These are phyloP conservation scores for Philotrypesis tridentata DNA, from an alignment of 1,140 invertebrate species.

Conservation along the genomic window DNA sequence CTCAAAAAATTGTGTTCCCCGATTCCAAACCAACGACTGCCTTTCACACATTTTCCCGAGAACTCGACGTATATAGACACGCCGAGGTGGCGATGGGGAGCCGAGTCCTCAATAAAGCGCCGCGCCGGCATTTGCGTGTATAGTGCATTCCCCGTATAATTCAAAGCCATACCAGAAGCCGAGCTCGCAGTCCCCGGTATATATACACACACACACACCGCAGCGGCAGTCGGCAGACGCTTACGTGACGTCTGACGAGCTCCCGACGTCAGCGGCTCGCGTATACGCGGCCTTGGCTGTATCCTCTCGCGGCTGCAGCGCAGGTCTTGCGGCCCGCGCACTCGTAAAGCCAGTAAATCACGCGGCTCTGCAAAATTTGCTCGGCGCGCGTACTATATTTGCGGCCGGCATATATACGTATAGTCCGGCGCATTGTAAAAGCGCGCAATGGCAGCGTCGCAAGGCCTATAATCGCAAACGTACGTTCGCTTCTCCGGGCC, in stretches of 20 bases:
- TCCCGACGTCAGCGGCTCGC: no score
- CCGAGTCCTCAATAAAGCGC: constrained; percentile 38
- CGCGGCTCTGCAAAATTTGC: constrained; percentile 44
- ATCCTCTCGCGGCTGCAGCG: constrained; percentile 32
- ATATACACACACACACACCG: no score
- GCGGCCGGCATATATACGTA: neutral
- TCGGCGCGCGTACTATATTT: neutral
- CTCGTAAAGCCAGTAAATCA: constrained; percentile 48
- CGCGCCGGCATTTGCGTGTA: constrained; percentile 58
- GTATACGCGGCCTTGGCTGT: neutral
- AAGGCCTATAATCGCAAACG: no score
- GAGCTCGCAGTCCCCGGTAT: no score
- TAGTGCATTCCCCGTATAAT: constrained; percentile 63
- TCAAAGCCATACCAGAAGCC: no score
- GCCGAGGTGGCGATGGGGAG: no score
- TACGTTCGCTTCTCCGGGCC: neutral
- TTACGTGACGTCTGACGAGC: constrained; percentile 47
- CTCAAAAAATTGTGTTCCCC: no score
- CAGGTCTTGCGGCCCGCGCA: no score
- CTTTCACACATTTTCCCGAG: neutral
- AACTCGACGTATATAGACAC: neutral
- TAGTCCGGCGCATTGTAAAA: no score
- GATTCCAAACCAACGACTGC: no score
- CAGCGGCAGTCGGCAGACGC: neutral
- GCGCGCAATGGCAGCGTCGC: no score